Conservation (phyloP, 2,888 invertebrate species). For the Machimus atricapillus region DNA sequence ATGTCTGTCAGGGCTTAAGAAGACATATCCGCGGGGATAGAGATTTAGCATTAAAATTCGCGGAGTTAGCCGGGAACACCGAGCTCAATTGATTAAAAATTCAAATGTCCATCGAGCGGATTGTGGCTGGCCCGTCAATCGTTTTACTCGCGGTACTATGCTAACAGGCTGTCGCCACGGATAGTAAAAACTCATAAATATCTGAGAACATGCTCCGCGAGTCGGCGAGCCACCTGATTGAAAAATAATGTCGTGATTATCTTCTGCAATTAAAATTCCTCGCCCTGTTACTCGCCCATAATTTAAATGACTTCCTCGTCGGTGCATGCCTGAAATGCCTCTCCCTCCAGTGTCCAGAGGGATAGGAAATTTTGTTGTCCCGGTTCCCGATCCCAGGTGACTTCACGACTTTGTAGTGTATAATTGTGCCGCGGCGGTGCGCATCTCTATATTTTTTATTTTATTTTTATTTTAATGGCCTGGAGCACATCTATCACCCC, state of each 20-base stretch:
- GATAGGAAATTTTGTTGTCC: not conserved
- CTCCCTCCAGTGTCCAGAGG: not conserved
- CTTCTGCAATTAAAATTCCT: conserved; percentile 37
- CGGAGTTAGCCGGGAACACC: not conserved
- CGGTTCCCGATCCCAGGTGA: not conserved
- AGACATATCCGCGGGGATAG: not conserved
- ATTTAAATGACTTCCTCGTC: conserved; percentile 35
- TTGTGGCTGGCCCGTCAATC: not conserved
- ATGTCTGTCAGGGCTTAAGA: not conserved
- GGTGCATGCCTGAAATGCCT: conserved; percentile 17
- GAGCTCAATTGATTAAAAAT: not conserved
- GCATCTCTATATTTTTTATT: not conserved
- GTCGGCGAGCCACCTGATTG: conserved; percentile 19
- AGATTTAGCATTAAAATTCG: not conserved
- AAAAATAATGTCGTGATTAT: conserved; percentile 40
- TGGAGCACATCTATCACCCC: not conserved
- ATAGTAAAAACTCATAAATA: conserved; percentile 4
- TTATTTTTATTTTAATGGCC: not conserved
- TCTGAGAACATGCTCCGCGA: not conserved
- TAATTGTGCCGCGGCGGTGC: not conserved
- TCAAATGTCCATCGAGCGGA: not conserved
- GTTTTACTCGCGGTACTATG: not conserved
- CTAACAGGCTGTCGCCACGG: conserved; percentile 9
- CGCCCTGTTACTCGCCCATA: conserved; percentile 31
- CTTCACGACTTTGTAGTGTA: conserved; percentile 17